A percentile compares a stretch with the other conserved stretches of the same genome.
Evolutionary conservation across 1,140 invertebrate genomes (phyloP).

Genomic region (Heliothis virescens): DNA sequence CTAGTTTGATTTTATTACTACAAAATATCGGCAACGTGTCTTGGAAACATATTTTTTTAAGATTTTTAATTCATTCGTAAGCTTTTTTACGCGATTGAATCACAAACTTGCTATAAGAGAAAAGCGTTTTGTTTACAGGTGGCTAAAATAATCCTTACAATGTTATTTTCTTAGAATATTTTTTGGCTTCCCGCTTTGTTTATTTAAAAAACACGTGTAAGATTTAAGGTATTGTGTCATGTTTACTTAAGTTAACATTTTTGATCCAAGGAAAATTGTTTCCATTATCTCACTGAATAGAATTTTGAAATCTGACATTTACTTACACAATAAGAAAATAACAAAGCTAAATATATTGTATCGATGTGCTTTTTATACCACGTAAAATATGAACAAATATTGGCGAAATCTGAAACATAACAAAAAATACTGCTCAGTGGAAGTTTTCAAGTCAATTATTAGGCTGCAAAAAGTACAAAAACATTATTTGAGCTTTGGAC

Average conservation of each 20-base stretch:
- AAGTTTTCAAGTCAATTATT: slow-evolving; percentile 18
- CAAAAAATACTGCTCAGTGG: neutral
- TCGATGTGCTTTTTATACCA: too few species aligned
- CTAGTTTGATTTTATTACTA: slow-evolving; percentile 45
- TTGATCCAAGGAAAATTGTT: slow-evolving; percentile 14
- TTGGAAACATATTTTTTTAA: slow-evolving; percentile 51
- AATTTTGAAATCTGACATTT: neutral
- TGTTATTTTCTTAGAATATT: neutral
- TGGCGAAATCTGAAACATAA: neutral
- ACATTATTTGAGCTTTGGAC: slow-evolving; percentile 22
- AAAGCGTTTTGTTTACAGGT: slow-evolving; percentile 18
- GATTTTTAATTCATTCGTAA: slow-evolving; percentile 50
- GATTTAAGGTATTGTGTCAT: neutral
- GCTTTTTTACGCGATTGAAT: slow-evolving; percentile 46
- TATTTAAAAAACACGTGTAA: neutral
- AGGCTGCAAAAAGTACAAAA: neutral
- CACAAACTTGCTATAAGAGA: slow-evolving; percentile 28
- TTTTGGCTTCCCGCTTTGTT: slow-evolving; percentile 13
- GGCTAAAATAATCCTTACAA: neutral
- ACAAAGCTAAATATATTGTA: too few species aligned
- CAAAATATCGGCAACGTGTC: slow-evolving; percentile 44
- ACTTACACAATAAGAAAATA: neutral
- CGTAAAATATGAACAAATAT: too few species aligned
- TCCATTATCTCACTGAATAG: neutral
- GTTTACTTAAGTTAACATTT: neutral